Evolutionary conservation across 2,113 vertebrate genomes (phyloP).

Genomic region (Spheniscus mendiculus): DNA sequence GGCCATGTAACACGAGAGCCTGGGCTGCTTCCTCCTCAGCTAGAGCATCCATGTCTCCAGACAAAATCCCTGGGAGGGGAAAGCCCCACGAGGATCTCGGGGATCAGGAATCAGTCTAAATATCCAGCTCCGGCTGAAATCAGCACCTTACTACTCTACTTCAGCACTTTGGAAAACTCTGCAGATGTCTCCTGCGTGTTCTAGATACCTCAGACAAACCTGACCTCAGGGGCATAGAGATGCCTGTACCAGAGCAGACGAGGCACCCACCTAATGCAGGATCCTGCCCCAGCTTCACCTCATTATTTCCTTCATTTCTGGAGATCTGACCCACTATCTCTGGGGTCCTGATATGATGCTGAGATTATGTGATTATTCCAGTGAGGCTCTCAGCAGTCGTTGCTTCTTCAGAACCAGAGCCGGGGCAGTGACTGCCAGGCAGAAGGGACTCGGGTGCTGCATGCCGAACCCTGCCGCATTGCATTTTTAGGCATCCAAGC

Average conservation of each 20-base stretch:
- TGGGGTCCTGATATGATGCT: neutral
- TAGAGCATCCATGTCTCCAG: neutral
- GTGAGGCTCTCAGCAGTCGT: neutral
- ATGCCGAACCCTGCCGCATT: neutral
- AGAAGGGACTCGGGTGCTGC: neutral
- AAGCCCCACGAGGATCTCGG: neutral
- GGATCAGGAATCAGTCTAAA: neutral
- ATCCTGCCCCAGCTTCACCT: neutral
- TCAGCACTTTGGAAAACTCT: neutral
- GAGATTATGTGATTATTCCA: neutral
- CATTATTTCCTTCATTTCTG: neutral
- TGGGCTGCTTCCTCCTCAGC: neutral
- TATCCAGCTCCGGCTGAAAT: neutral
- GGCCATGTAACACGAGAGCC: accelerated
- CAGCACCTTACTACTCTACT: neutral
- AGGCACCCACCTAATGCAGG: neutral
- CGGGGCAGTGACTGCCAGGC: neutral
- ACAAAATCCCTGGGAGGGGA: neutral
- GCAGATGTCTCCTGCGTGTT: neutral
- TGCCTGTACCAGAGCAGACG: neutral
- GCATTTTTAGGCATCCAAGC: neutral
- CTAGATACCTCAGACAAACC: neutral
- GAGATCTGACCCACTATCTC: neutral
- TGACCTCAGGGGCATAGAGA: neutral
- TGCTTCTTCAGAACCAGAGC: neutral